phyloP scores from a whole-genome alignment of 2,113 vertebrate genomes.

The Odocoileus hemionus region DNA sequence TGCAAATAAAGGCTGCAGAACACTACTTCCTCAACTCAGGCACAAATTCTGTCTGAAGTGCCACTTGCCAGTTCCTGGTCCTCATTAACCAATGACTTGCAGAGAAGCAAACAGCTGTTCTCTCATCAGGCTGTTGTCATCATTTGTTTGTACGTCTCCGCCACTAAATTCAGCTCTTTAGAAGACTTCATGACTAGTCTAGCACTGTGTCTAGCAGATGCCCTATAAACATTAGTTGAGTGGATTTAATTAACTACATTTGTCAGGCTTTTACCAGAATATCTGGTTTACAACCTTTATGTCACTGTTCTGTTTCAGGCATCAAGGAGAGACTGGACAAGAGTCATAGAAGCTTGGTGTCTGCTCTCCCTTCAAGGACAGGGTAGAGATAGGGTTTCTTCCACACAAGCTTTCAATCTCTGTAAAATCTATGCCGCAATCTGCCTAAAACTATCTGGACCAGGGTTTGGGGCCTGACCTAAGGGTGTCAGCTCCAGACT shows the following conservation, averaged over 20 bases:
- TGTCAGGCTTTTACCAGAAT: constrained; percentile 28
- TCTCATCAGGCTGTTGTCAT: not conserved
- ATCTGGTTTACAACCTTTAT: not conserved
- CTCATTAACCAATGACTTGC: not conserved
- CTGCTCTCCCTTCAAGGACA: not conserved
- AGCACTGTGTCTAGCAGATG: not conserved
- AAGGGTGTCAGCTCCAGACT: not conserved
- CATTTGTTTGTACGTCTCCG: not conserved
- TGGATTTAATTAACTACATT: constrained; percentile 40
- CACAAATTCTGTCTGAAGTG: not conserved
- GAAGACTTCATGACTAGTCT: not conserved
- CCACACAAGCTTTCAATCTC: not conserved
- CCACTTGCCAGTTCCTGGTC: not conserved
- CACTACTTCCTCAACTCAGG: not conserved
- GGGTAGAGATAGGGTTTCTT: not conserved
- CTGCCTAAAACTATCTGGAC: not conserved
- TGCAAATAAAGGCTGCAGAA: not conserved
- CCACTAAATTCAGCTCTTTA: not conserved
- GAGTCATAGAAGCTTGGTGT: not conserved
- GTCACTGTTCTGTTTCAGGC: not conserved
- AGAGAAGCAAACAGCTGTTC: not conserved
- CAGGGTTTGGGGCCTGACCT: not conserved
- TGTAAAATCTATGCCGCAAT: not conserved
- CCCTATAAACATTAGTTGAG: not conserved
- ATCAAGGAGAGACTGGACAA: not conserved